Base-by-base conservation (phyloP, 2,113 vertebrate genomes). In the Phylloscopus trochiloides region DNA sequence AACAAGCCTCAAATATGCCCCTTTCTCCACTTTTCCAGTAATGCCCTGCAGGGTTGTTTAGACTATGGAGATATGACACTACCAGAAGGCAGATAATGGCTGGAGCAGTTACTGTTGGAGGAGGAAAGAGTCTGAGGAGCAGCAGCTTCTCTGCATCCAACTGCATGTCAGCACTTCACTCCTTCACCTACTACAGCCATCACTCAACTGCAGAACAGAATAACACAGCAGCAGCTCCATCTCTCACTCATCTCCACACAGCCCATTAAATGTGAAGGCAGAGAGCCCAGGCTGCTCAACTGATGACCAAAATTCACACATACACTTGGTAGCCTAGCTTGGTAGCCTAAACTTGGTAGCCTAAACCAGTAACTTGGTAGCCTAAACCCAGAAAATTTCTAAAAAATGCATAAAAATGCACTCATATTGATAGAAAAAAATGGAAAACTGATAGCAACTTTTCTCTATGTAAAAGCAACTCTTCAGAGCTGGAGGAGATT, bases 21-120 rank as follows among this genome's bases (percentile, higher is more conserved):
- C 42, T 31, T 38, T 58, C 47, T 68, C 50, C 54, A 25, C 52
- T 61, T 78, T 71, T 22, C 16, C 43, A 90, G 17, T 32, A 42
- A 58, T 57, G 58, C 34, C 57, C 47, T 57, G 29, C 45, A 75
- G 72, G 11, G 24, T 40, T 14, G 3, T 29, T 11, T 43, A 48
- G 67, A 32, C 55, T 58, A 14, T 0, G 6, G 32, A 81, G 26
- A 31, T 47, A n/a, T 1, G 51, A 55, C 26, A n/a, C 18, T 25
- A 8, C 54, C n/a, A 43, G 43, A 75, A 71, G 34, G 22, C 48
- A 76, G 18, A 6, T 5, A 43, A 86, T 3, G 50, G 24, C 75
- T 55, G 40, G 43, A 48, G 31, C 6, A 3, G 5, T 22, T 40
- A 13, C 1, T 3, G 0, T 1, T 51, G n/a, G 55, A 42, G 28